These are phyloP conservation scores for Zosterops lateralis DNA, from an alignment of 2,113 vertebrate species.

Conservation along the genomic window DNA sequence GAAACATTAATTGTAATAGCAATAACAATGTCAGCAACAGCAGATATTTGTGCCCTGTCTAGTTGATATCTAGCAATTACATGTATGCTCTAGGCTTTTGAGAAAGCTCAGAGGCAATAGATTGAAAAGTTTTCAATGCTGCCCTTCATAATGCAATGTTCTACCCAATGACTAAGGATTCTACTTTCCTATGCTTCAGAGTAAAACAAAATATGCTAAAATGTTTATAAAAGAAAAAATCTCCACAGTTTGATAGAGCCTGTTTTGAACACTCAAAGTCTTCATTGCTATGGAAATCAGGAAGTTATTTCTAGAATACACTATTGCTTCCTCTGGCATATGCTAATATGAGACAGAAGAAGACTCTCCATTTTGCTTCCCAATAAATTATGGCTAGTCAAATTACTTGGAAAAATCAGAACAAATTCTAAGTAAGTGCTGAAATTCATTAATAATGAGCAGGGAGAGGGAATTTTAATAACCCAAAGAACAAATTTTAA, in stretches of 20 bases:
- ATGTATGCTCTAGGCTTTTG: background rate
- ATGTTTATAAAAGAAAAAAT: slow-evolving; percentile 17
- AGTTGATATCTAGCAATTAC: background rate
- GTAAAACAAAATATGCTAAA: background rate
- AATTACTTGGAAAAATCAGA: background rate
- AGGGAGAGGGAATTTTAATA: background rate
- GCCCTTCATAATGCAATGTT: background rate
- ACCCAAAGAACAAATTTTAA: background rate
- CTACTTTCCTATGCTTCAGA: background rate
- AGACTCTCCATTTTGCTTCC: background rate
- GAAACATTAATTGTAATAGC: background rate
- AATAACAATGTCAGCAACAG: background rate
- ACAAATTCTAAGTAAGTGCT: background rate
- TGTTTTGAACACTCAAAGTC: background rate
- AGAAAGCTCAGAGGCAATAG: fast-evolving
- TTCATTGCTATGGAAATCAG: background rate
- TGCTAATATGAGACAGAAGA: background rate
- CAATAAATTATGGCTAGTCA: background rate
- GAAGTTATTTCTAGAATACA: background rate
- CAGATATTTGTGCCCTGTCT: background rate
- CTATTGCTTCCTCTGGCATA: background rate
- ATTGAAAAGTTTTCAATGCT: background rate
- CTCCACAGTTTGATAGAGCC: background rate
- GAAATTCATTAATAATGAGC: background rate
- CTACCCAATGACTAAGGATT: background rate